A percentile compares a stretch with the other conserved stretches of the same genome.
Evolutionary conservation across 2,797 vertebrate species (phyloP).

Genomic region (Mionectes olivaceus): DNA sequence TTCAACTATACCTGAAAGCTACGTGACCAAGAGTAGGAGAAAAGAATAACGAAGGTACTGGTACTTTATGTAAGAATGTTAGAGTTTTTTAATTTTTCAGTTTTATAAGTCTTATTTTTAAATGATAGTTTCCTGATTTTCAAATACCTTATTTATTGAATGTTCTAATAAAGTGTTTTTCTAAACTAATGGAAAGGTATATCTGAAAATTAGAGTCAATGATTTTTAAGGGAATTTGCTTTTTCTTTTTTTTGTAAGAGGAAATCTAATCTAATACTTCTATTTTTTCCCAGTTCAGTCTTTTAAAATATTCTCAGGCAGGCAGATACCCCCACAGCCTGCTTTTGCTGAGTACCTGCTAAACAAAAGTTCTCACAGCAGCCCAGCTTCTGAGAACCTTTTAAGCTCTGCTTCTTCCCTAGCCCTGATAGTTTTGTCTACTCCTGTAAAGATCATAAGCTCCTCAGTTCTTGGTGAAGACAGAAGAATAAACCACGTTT

Average conservation of each 20-base stretch:
- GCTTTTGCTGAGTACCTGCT: background rate
- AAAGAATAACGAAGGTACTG: background rate
- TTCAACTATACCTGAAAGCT: background rate
- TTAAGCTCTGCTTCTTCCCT: background rate
- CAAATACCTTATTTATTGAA: background rate
- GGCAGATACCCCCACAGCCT: background rate
- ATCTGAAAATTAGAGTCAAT: background rate
- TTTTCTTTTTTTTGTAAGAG: background rate
- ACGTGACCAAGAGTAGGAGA: background rate
- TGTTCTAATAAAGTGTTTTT: background rate
- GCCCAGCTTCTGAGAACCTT: background rate
- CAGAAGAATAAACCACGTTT: conserved; percentile 28
- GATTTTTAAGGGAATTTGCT: background rate
- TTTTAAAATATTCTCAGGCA: background rate
- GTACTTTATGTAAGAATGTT: background rate
- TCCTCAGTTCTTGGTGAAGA: background rate
- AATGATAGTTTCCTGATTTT: background rate
- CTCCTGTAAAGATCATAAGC: conserved; percentile 33
- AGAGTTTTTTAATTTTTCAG: background rate
- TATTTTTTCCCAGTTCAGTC: background rate
- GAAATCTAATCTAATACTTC: background rate
- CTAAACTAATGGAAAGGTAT: background rate
- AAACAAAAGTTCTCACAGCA: background rate
- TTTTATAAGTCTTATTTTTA: background rate
- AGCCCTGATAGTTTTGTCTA: background rate